These are phyloP conservation scores for Theocolax elegans DNA, from an alignment of 1,140 invertebrate species.

Conservation along the genomic window DNA sequence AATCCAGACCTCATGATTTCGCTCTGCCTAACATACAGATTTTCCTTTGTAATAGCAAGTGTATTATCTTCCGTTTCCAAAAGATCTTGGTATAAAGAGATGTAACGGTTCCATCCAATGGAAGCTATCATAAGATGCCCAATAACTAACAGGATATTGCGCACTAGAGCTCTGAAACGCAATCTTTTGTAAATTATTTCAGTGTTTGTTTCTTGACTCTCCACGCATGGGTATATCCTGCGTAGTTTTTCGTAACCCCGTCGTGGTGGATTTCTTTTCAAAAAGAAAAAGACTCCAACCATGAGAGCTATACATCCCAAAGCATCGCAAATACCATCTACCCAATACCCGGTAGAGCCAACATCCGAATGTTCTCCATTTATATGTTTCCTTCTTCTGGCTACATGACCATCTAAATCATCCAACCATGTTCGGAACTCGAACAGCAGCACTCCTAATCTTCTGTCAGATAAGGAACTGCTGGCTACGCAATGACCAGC, in stretches of 20 bases:
- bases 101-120: conserved; percentile 83
- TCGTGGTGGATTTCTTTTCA: conserved; percentile 76
- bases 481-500: conserved; percentile 77
- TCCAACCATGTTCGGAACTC: conserved; percentile 82
- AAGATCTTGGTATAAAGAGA: conserved; percentile 80
- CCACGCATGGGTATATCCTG: conserved; percentile 58
- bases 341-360: conserved; percentile 76
- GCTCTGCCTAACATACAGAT: conserved; percentile 58
- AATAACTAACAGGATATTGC: conserved; percentile 74
- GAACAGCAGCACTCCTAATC: conserved; percentile 78
- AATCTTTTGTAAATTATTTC: conserved; percentile 60
- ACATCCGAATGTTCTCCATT: conserved; percentile 78
- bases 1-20: conserved; percentile 70
- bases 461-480: conserved; percentile 74
- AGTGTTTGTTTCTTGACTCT: conserved; percentile 29
- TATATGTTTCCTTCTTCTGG: conserved; percentile 75
- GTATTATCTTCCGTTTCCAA: conserved; percentile 72
- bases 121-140: conserved; percentile 79
- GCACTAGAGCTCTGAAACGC: conserved; percentile 72
- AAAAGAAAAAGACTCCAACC: conserved; percentile 73
- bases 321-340: conserved; percentile 80
- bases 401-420: conserved; percentile 83
- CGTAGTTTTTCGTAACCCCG: conserved; percentile 73
- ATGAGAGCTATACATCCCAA: conserved; percentile 77
- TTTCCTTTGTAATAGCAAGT: conserved; percentile 66